Percentiles rank a stretch among this genome's conserved stretches.
Conservation (phyloP, 2,113 vertebrate species). For the Apaloderma vittatum region DNA sequence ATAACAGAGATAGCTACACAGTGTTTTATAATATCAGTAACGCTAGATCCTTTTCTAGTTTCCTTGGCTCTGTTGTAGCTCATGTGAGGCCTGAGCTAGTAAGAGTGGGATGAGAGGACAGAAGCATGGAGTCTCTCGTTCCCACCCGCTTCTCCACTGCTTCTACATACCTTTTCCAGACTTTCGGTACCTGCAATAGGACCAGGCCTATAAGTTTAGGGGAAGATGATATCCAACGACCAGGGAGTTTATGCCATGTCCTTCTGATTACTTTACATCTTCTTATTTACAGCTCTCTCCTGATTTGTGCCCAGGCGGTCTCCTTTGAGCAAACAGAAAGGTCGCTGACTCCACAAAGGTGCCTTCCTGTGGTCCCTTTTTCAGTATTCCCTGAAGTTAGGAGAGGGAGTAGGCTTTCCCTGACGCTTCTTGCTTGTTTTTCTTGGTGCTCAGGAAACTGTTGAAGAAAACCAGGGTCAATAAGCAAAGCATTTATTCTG, state of each 20-base stretch:
- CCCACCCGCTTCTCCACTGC: background rate
- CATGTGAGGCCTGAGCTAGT: background rate
- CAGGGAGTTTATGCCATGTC: background rate
- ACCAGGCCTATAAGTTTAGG: background rate
- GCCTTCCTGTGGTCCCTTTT: background rate
- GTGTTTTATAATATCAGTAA: background rate
- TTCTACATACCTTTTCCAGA: background rate
- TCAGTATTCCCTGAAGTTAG: background rate
- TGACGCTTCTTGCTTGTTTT: background rate
- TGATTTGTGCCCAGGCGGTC: background rate
- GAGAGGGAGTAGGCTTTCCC: background rate
- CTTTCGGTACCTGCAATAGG: background rate
- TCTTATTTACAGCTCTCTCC: rapidly evolving
- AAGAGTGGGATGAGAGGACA: background rate
- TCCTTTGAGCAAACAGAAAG: background rate
- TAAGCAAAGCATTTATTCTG: background rate
- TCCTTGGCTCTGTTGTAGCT: background rate
- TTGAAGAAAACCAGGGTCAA: background rate
- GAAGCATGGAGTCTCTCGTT: background rate
- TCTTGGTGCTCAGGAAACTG: background rate
- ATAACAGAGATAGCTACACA: background rate
- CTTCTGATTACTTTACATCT: background rate
- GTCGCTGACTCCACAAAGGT: background rate
- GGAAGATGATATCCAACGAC: background rate
- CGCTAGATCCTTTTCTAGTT: rapidly evolving